These are phyloP conservation scores for Drosophila lacicola DNA, from an alignment of 2,888 invertebrate species.

Conservation along the genomic window DNA sequence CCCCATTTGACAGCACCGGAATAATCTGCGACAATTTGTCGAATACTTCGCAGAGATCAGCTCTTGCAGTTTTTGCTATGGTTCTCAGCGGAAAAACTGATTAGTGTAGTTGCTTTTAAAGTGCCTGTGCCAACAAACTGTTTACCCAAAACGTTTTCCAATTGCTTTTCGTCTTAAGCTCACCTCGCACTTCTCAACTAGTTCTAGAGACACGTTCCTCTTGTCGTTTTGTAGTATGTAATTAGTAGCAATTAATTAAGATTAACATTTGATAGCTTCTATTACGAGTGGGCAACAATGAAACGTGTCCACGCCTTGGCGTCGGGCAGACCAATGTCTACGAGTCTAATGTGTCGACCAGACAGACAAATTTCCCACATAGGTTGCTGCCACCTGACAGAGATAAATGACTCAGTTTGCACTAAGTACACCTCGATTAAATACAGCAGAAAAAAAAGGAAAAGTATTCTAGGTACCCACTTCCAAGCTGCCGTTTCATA, in stretches of 20 bases:
- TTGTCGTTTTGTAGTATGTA: slow-evolving; percentile 54
- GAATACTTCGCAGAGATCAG: slow-evolving; percentile 22
- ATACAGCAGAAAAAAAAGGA: neutral
- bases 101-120: slow-evolving; percentile 8
- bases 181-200: neutral
- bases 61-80: neutral
- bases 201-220: neutral
- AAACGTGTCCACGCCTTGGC: slow-evolving; percentile 17
- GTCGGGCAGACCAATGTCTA: neutral
- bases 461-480: no score
- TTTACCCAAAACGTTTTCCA: slow-evolving; percentile 17
- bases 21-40: slow-evolving; percentile 31
- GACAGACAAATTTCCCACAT: slow-evolving; percentile 40
- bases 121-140: slow-evolving; percentile 4
- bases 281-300: slow-evolving; percentile 22
- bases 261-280: slow-evolving; percentile 83
- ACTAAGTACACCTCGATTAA: slow-evolving; percentile 8
- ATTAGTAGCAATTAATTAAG: slow-evolving; percentile 85
- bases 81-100: slow-evolving; percentile 8
- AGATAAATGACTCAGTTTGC: slow-evolving; percentile 53
- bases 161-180: neutral
- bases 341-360: slow-evolving; percentile 21
- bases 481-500: no score
- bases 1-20: neutral
- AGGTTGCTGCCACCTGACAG: slow-evolving; percentile 44